These are phyloP conservation scores for Sarcophaga caerulescens DNA, from an alignment of 2,888 invertebrate genomes.

Conservation along the genomic window DNA sequence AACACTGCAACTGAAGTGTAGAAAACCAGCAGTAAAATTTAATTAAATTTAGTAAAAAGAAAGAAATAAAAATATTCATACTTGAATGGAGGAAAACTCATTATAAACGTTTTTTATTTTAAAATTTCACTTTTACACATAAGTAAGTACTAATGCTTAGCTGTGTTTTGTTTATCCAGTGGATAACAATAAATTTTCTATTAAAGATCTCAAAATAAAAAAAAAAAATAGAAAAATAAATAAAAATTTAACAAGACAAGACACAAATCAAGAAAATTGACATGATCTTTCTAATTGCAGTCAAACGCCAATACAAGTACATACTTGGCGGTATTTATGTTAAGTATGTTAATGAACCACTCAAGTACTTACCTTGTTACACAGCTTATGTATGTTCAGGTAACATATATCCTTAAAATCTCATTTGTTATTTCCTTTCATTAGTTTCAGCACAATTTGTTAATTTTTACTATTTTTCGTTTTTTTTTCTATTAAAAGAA, in stretches of 20 bases:
- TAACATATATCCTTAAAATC: not conserved
- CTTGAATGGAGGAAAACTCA: slow-evolving; percentile 4
- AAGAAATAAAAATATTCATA: not conserved
- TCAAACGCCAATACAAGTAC: not conserved
- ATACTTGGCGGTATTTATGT: too few species aligned
- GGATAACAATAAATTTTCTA: slow-evolving; percentile 44
- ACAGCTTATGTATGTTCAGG: not conserved
- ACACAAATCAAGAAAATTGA: not conserved
- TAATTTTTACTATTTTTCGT: not conserved
- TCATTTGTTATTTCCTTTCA: too few species aligned
- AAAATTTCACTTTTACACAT: slow-evolving; percentile 21
- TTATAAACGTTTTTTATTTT: not conserved
- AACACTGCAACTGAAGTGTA: slow-evolving; percentile 11
- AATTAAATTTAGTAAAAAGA: not conserved
- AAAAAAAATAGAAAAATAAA: slow-evolving; percentile 19
- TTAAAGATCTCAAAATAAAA: slow-evolving; percentile 52
- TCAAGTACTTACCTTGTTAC: slow-evolving; percentile 26
- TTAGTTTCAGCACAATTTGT: not conserved
- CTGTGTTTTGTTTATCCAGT: slow-evolving; percentile 57
- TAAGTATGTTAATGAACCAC: not conserved
- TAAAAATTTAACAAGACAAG: not conserved
- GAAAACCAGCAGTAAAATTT: slow-evolving; percentile 8
- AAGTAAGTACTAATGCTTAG: slow-evolving; percentile 57
- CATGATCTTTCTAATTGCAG: not conserved
- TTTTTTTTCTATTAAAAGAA: not conserved